Evolutionary conservation across 1,140 invertebrate genomes (phyloP), one percentile per base, ranked within the genome.

Genomic region (Eumaeus atala): DNA sequence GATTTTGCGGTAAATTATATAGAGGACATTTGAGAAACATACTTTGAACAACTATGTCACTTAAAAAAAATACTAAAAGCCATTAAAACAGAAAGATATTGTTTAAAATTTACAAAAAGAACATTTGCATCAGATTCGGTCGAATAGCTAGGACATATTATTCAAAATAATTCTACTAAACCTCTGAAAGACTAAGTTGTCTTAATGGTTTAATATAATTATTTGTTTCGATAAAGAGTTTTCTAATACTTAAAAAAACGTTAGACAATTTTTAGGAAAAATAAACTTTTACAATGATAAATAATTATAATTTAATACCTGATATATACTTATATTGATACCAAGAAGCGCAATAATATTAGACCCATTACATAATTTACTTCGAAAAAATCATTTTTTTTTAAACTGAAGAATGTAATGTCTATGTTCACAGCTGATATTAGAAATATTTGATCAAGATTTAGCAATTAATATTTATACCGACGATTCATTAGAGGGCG

Each of bases 391-490:
- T 33, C 16, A 28, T 17, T 42, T 53, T 42, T 44, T 33, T 21
- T 16, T 53, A 37, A 18, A 33, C 51, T 11, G 36, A 38, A 42
- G 17, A 52, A 52, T 52, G 36, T 38, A 14, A 52, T 8, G n/a
- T 7, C 6, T 42, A 42, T 53, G 51, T 18, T 42, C 37, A 33
- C 17, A 42, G 42, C 51, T 37, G 10, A 53, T 53, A n/a, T 17
- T 53, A 42, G 36, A 44, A 33, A 53, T 53, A 11, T 53, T 53
- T 21, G 17, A 53, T 38, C 51, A 36, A 42, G 37, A 53, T 4
- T 17, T 40, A 18, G 37, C 51, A 6, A 53, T 53, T 21, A n/a
- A 53, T 21, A 53, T 44, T 28, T 53, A 53, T 11, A 53, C 51
- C 10, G 51, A 53, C 11, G 51, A 18, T n/a, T 16, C 8, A 2